Evolutionary conservation across 2,888 invertebrate genomes (phyloP), one percentile per base, ranked within the genome.

Genomic region (Julus scanicus): DNA sequence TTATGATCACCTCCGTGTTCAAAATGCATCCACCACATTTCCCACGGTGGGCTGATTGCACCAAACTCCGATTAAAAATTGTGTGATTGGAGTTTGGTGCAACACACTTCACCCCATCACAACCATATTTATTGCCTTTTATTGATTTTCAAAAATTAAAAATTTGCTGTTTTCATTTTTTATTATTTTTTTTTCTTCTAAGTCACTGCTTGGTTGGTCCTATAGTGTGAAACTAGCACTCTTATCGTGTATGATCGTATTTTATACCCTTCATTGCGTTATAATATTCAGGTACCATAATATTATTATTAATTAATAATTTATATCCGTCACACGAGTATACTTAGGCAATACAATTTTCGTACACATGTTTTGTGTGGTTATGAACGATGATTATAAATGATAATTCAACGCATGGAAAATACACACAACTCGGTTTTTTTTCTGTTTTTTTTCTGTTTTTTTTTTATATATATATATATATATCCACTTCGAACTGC

Each of bases 121-220:
- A n/a, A 63, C 63, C 20, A 17, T 63, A 63, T 63, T 63, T 63
- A 63, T 63, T 63, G 17, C 4, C 15, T 57, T 17, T 17, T 17
- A 4, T 17, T 57, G 17, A 63, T 63, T 63, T 20, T 8, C 63
- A 8, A 63, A 63, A n/a, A n/a, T 63, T 63, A 53, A 63, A 63
- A 63, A 63, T n/a, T 63, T n/a, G 63, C 63, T 63, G 63, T 63
- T 63, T 63, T 63, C n/a, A n/a, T n/a, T 63, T 63, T 17, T 4
- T n/a, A 17, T 63, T 63, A 57, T 57, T 63, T 63, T 63, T n/a
- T 63, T 63, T 20, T 6, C n/a, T 63, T 63, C 63, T 63, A 63
- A 63, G 63, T 63, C 63, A 63, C 63, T 63, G 63, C 63, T 63
- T 63, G 63, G 63, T 63, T 63, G 63, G 63, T 63, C 63, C 63